Conservation (phyloP, 2,888 invertebrate genomes). For the Cabera pusaria region DNA sequence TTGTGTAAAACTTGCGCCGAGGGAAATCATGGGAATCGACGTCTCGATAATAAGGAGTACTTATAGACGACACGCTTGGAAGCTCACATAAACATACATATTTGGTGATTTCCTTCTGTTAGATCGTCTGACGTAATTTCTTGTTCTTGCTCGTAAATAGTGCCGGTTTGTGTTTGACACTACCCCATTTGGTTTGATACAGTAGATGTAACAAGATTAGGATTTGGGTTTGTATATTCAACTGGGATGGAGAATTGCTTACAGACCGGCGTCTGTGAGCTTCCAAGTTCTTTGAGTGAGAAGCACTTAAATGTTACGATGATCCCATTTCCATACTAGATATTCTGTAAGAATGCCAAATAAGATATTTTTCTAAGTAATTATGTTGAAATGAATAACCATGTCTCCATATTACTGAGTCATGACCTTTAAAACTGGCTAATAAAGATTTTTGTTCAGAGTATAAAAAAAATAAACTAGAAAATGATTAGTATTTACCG, state of each 20-base stretch:
- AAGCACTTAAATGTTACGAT: constrained; percentile 9
- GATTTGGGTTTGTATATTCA: constrained; percentile 9
- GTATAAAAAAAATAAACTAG: no score
- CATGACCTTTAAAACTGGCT: no score
- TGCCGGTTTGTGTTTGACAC: constrained; percentile 30
- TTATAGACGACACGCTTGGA: constrained; percentile 13
- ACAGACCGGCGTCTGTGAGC: constrained; percentile 3
- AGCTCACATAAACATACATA: constrained; percentile 30
- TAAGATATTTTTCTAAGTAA: neutral
- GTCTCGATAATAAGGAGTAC: constrained; percentile 13
- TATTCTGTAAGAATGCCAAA: constrained; percentile 7
- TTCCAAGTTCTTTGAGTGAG: constrained; percentile 6
- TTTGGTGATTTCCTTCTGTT: constrained; percentile 20
- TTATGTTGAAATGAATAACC: neutral
- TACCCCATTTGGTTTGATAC: constrained; percentile 26
- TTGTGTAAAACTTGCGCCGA: constrained; percentile 36
- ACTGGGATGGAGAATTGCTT: constrained; percentile 7
- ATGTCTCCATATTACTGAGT: no score
- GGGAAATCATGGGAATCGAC: constrained; percentile 41
- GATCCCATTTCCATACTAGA: constrained; percentile 6
- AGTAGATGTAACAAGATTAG: constrained; percentile 28
- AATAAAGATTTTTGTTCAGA: no score
- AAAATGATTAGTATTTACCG: no score
- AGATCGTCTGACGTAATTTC: constrained; percentile 10
- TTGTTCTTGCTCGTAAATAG: constrained; percentile 26